Evolutionary conservation across 35 echinoderm and acorn worm species (phyloP), one percentile per base, ranked within the genome.

Genomic region (Lytechinus variegatus): DNA sequence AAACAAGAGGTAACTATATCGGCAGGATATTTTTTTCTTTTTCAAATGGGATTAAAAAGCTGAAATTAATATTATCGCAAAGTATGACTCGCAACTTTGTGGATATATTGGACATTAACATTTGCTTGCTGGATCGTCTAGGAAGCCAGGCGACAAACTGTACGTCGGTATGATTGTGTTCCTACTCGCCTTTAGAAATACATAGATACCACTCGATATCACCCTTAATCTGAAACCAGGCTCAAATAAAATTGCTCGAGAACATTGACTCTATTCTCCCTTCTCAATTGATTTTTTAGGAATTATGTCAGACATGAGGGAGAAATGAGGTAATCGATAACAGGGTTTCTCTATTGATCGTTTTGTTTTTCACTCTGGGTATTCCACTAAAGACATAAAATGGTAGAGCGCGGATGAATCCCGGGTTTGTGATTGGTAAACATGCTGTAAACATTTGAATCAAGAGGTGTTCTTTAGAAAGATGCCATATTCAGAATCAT

Each of bases 201-300:
- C 66, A 79, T 79, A 79, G 14, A 79, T 79, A n/a, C 66, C 66
- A 79, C 66, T 24, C 66, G 14, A 79, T 79, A 79, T 79, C n/a
- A 16, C 66, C 66, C 66, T 79, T 79, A 79, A 79, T 79, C 66
- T 79, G 66, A 27, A 79, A n/a, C 16, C 66, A 24, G 19, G 66
- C 66, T 79, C n/a, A 79, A 79, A n/a, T 79, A 24, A 79, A 79
- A 79, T 79, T 79, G 66, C 66, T n/a, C n/a, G 66, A 79, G 66
- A 79, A 79, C 66, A 79, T 14, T 79, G 66, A 79, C 66, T 79
- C 66, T 19, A 79, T 24, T 79, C 24, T 79, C 8, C 66, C 12
- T 2, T 4, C 66, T 79, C 66, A 79, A 79, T 79, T 79, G 66
- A 79, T 79, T 79, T 79, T 71, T 79, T n/a, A 79, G 66, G 66